Evolutionary conservation across 2,888 invertebrate species (phyloP).

Genomic region (Erpobdella octoculata): DNA sequence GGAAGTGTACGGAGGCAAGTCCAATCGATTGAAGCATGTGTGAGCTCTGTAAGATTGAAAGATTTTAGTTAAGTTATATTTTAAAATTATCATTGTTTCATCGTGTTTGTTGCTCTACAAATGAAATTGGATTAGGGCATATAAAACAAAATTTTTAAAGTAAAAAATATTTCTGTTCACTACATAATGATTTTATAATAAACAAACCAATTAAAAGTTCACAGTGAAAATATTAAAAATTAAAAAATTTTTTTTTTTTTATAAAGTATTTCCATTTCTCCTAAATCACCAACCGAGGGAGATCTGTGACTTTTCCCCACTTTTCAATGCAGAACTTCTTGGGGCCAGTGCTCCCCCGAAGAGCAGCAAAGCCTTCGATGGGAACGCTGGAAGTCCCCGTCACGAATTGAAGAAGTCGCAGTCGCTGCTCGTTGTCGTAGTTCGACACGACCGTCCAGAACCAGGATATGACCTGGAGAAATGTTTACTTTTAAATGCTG

Average conservation of each 20-base stretch:
- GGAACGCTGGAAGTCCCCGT: slow-evolving; percentile 96
- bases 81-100: too few relatives aligned
- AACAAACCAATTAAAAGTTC: background rate
- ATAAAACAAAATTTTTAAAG: too few relatives aligned
- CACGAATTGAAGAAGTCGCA: slow-evolving; percentile 78
- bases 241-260: background rate
- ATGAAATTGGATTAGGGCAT: too few relatives aligned
- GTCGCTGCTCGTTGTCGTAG: slow-evolving; percentile 85
- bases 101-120: too few relatives aligned
- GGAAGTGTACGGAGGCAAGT: slow-evolving; percentile 88
- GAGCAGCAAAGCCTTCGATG: slow-evolving; percentile 79
- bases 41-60: slow-evolving; percentile 63
- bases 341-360: slow-evolving; percentile 88
- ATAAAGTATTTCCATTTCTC: too few relatives aligned
- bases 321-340: slow-evolving; percentile 92
- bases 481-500: too few relatives aligned
- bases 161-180: background rate
- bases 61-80: too few relatives aligned
- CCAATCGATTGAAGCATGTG: slow-evolving; percentile 93
- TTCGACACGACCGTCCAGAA: slow-evolving; percentile 91
- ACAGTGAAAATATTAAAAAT: background rate
- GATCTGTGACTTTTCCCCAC: slow-evolving; percentile 87
- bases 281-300: slow-evolving; percentile 72
- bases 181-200: background rate
- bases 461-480: slow-evolving; percentile 89